Evolutionary conservation across 2,888 invertebrate genomes (phyloP).

Genomic region (Apantesis nais): DNA sequence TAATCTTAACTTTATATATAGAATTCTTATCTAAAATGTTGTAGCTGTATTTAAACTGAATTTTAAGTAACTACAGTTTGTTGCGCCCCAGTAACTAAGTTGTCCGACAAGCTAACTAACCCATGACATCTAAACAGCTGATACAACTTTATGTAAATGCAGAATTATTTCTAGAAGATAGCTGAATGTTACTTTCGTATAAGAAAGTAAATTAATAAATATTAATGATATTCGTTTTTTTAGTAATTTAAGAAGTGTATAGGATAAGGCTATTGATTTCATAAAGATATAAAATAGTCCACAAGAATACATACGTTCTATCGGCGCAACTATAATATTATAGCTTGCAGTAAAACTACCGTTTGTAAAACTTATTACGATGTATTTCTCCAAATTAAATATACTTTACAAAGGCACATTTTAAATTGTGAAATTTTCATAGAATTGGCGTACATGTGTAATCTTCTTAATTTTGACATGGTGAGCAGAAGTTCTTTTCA

Average conservation of each 20-base stretch:
- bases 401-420: background rate
- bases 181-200: background rate
- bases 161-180: background rate
- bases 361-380: background rate
- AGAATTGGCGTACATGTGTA: background rate
- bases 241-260: background rate
- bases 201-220: background rate
- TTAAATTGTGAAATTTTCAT: background rate
- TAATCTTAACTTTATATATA: no score
- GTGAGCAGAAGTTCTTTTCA: background rate
- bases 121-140: background rate
- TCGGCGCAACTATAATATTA: background rate
- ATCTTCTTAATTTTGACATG: background rate
- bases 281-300: background rate
- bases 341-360: background rate
- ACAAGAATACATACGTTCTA: background rate
- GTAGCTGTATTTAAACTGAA: no score
- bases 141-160: background rate
- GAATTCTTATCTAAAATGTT: no score
- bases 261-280: background rate
- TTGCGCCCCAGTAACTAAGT: background rate
- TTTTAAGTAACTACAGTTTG: background rate
- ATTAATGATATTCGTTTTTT: background rate
- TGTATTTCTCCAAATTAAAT: background rate
- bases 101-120: background rate